Percentiles rank a stretch among this genome's conserved stretches.
Evolutionary conservation across 2,113 vertebrate genomes (phyloP).

Genomic region (Pangasianodon hypophthalmus): DNA sequence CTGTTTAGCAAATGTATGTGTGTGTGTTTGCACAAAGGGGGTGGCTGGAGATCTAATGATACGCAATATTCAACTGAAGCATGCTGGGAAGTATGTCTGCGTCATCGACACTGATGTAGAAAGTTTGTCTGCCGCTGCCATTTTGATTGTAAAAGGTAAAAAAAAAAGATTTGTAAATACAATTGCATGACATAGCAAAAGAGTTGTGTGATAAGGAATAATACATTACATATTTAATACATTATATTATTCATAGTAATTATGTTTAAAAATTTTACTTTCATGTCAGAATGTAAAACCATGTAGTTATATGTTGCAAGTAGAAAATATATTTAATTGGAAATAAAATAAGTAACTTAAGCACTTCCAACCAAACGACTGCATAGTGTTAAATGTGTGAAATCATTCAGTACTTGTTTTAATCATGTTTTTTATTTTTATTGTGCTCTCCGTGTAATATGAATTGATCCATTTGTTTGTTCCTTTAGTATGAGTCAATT

Average conservation of each 20-base stretch:
- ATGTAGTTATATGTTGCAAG: neutral
- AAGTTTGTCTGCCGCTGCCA: slow-evolving; percentile 85
- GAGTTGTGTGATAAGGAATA: neutral
- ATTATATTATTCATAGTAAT: neutral
- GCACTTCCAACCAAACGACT: neutral
- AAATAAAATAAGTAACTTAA: neutral
- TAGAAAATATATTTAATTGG: neutral
- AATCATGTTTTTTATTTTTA: neutral
- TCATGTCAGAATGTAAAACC: neutral
- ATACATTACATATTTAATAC: neutral
- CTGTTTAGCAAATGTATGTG: neutral
- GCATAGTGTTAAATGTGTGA: neutral
- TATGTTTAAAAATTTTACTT: neutral
- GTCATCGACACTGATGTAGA: slow-evolving; percentile 89
- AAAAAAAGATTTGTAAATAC: slow-evolving; percentile 31
- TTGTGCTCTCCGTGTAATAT: slow-evolving; percentile 65
- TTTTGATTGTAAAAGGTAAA: slow-evolving; percentile 89
- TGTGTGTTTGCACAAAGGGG: slow-evolving; percentile 70
- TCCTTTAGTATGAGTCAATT: slow-evolving; percentile 70
- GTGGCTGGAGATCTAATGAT: slow-evolving; percentile 90
- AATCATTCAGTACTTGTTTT: neutral
- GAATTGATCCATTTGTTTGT: slow-evolving; percentile 70
- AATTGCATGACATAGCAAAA: neutral
- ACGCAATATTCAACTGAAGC: slow-evolving; percentile 89
- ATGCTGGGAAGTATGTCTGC: slow-evolving; percentile 88